A percentile compares a stretch with the other conserved stretches of the same genome.
Conservation (phyloP, 2,888 invertebrate genomes). For the Thera britannica region DNA sequence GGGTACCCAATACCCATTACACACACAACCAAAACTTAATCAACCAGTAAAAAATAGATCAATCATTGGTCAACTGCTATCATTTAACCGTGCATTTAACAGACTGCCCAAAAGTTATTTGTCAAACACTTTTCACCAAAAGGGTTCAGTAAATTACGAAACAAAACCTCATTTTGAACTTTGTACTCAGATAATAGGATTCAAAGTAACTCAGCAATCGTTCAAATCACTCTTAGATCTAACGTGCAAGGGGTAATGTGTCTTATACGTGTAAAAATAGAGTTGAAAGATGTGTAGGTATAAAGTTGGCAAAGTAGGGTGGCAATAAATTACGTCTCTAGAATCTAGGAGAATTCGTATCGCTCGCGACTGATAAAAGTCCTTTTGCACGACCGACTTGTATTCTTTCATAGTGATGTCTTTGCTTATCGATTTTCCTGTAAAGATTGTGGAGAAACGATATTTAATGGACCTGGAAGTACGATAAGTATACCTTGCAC, state of each 20-base stretch:
- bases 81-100: conserved; percentile 48
- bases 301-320: conserved; percentile 55
- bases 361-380: conserved; percentile 78
- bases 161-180: conserved; percentile 25
- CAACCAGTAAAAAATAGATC: conserved; percentile 47
- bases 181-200: conserved; percentile 30
- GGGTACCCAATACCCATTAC: conserved; percentile 2
- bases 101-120: conserved; percentile 51
- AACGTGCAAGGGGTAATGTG: conserved; percentile 28
- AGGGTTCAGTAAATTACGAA: conserved; percentile 38
- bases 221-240: conserved; percentile 8
- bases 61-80: conserved; percentile 51
- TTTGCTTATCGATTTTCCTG: conserved; percentile 32
- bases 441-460: not conserved
- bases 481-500: not conserved
- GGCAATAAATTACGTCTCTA: conserved; percentile 75
- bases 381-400: conserved; percentile 70
- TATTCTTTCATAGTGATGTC: conserved; percentile 63
- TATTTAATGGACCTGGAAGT: not conserved
- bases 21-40: conserved; percentile 35
- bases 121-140: conserved; percentile 52
- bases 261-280: conserved; percentile 22
- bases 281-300: conserved; percentile 11
- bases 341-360: conserved; percentile 75
- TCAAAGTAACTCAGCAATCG: conserved; percentile 32